Percentiles rank a stretch among this genome's conserved stretches.
Conservation (phyloP, 2,113 vertebrate species). For the Carassius carassius region DNA sequence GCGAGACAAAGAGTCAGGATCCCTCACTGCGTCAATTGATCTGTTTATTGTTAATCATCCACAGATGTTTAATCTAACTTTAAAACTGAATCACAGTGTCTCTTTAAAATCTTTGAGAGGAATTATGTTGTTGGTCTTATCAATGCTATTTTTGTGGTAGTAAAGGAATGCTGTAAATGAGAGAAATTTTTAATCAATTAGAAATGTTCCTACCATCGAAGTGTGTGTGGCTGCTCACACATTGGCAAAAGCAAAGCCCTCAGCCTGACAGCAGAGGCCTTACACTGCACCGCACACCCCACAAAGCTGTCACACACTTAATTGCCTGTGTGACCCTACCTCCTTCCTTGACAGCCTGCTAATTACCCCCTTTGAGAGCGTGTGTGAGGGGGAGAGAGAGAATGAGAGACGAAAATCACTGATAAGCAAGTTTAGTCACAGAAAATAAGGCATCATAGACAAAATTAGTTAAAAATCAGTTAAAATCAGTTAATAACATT, state of each 20-base stretch:
- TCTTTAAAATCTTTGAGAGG: background rate
- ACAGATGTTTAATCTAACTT: background rate
- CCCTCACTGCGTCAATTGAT: background rate
- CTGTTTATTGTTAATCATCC: slow-evolving; percentile 29
- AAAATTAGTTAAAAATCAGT: background rate
- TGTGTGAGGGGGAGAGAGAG: slow-evolving; percentile 2
- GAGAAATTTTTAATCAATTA: slow-evolving; percentile 45
- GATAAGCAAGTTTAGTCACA: slow-evolving; percentile 20
- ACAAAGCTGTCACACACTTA: slow-evolving; percentile 58
- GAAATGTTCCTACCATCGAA: slow-evolving; percentile 17
- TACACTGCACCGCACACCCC: slow-evolving; percentile 41
- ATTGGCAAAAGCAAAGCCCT: slow-evolving; percentile 24
- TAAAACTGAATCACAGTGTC: background rate
- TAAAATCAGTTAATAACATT: background rate
- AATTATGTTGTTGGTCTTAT: background rate
- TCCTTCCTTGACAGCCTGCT: slow-evolving; percentile 53
- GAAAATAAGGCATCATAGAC: slow-evolving; percentile 14
- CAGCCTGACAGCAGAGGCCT: slow-evolving; percentile 42
- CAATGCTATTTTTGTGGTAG: background rate
- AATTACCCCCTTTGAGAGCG: slow-evolving; percentile 47
- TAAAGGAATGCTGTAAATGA: slow-evolving; percentile 1
- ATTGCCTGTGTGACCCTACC: slow-evolving; percentile 59
- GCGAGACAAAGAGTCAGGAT: slow-evolving; percentile 10
- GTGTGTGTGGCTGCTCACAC: slow-evolving; percentile 46
- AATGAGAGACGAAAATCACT: slow-evolving; percentile 39